phyloP scores from a whole-genome alignment of 2,113 vertebrate species.

The western clawed frog (Xenopus tropicalis) region DNA sequence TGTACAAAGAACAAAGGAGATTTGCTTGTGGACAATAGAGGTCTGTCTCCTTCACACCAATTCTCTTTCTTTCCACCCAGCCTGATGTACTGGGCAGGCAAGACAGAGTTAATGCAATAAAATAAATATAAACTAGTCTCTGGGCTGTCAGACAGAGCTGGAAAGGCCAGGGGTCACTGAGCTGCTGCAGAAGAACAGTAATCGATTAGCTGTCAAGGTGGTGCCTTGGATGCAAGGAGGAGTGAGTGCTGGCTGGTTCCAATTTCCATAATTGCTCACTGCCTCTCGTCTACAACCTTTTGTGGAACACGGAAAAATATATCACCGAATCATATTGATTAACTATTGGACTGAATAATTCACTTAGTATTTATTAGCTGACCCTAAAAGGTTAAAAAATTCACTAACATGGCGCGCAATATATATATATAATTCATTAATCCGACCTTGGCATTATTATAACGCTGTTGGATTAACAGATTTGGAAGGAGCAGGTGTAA shows the following conservation, averaged over 20 bases:
- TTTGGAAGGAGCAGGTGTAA: background rate
- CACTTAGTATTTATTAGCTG: slow-evolving; percentile 85
- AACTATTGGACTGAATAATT: slow-evolving; percentile 84
- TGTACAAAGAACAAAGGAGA: background rate
- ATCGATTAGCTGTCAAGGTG: slow-evolving; percentile 98
- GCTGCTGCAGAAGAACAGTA: slow-evolving; percentile 85
- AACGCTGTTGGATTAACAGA: slow-evolving; percentile 60
- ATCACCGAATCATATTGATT: slow-evolving; percentile 79
- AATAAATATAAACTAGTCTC: slow-evolving; percentile 87
- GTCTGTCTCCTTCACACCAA: background rate
- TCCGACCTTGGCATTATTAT: slow-evolving; percentile 73
- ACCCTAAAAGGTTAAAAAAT: slow-evolving; percentile 87
- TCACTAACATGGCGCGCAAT: slow-evolving; percentile 68
- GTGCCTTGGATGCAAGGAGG: slow-evolving; percentile 82
- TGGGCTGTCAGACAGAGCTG: slow-evolving; percentile 89
- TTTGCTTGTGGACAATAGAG: slow-evolving; percentile 21
- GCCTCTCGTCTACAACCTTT: slow-evolving; percentile 84
- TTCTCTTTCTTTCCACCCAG: slow-evolving; percentile 12
- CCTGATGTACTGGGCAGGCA: slow-evolving; percentile 50
- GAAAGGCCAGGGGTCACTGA: slow-evolving; percentile 80
- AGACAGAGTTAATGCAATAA: slow-evolving; percentile 84
- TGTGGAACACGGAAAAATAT: slow-evolving; percentile 80
- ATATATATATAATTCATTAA: slow-evolving; percentile 75
- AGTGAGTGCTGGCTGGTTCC: slow-evolving; percentile 86
- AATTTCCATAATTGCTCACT: slow-evolving; percentile 89